These are phyloP conservation scores for Onychostruthus taczanowskii DNA, from an alignment of 2,113 vertebrate genomes.

Conservation along the genomic window DNA sequence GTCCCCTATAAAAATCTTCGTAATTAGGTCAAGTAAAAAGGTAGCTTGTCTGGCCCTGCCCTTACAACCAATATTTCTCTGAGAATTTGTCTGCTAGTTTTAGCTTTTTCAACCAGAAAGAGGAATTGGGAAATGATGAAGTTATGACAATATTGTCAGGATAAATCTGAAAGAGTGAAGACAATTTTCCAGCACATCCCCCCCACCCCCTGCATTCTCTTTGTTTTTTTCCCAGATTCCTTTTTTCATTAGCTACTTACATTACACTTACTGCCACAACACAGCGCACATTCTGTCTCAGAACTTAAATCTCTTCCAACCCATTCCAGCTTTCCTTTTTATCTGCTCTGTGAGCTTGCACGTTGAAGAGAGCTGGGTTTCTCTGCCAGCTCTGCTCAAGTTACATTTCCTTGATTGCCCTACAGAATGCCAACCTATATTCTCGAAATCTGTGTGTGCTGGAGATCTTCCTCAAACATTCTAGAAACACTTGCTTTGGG, in stretches of 20 bases:
- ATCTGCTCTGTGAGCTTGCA: background rate
- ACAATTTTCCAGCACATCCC: background rate
- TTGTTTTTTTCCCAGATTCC: background rate
- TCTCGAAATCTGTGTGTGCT: background rate
- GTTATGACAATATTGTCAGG: background rate
- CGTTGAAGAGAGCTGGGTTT: background rate
- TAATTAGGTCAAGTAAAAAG: background rate
- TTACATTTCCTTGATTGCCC: background rate
- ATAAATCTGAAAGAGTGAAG: background rate
- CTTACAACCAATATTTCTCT: background rate
- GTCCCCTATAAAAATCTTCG: background rate
- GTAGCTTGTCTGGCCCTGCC: background rate
- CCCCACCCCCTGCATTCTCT: accelerated
- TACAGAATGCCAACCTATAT: background rate
- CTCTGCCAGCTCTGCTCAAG: background rate
- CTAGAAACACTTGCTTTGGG: background rate
- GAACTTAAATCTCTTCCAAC: background rate
- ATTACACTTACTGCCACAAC: background rate
- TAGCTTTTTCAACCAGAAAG: background rate
- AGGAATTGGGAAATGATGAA: background rate
- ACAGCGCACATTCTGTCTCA: background rate
- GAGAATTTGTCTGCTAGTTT: background rate
- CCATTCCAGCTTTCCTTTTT: background rate
- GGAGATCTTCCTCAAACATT: background rate
- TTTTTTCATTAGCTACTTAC: background rate